Conservation (phyloP, 2,888 invertebrate species). For the Chrysotoxum bicinctum region DNA sequence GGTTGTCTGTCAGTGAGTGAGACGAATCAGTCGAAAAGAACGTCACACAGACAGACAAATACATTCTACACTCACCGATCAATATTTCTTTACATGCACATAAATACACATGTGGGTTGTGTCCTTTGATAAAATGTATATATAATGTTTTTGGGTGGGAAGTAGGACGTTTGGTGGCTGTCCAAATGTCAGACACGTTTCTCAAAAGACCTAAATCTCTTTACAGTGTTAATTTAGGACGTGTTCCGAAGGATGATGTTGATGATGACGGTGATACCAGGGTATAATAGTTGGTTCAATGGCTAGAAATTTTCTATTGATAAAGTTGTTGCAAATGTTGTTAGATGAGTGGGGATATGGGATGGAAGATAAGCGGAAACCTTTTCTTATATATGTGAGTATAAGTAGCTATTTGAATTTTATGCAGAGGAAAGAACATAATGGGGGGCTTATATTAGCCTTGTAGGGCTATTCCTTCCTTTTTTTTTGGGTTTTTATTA, state of each 20-base stretch:
- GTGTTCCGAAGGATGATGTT: conserved; percentile 57
- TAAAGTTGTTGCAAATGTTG: conserved; percentile 19
- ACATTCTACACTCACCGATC: conserved; percentile 51
- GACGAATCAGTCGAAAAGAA: conserved; percentile 24
- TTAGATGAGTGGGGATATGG: not conserved
- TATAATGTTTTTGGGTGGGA: not conserved
- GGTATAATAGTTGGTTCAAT: conserved; percentile 38
- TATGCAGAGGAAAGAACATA: conserved; percentile 53
- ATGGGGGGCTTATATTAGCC: conserved; percentile 57
- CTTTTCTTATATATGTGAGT: not conserved
- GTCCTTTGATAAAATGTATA: not conserved
- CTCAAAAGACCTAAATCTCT: conserved; percentile 66
- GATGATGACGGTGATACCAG: conserved; percentile 40
- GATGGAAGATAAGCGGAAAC: conserved; percentile 18
- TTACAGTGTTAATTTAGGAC: conserved; percentile 69
- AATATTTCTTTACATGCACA: conserved; percentile 13
- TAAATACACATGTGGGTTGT: not conserved
- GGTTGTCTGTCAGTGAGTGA: conserved; percentile 27
- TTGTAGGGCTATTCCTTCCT: conserved; percentile 38
- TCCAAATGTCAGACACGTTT: conserved; percentile 72
- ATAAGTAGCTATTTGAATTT: not conserved
- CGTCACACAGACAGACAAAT: conserved; percentile 47
- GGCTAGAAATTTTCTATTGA: conserved; percentile 30
- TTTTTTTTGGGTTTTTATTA: conserved; percentile 26
- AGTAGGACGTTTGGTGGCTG: conserved; percentile 39